Conservation (phyloP, 1,140 invertebrate genomes). For the Aphaenogaster floridana region DNA sequence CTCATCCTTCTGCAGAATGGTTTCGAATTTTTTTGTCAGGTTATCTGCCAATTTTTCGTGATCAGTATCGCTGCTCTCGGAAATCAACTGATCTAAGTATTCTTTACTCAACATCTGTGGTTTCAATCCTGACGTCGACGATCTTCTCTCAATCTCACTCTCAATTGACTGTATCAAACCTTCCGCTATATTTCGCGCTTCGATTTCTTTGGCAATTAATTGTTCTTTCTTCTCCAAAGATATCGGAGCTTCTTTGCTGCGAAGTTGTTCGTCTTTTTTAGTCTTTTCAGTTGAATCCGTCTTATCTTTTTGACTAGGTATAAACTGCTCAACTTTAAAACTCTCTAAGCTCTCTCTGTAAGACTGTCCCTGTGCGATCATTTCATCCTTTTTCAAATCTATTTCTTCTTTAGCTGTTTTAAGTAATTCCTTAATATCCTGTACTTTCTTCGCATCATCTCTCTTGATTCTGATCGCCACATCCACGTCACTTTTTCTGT, state of each 20-base stretch:
- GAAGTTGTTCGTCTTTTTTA: neutral
- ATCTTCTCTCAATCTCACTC: slow-evolving; percentile 80
- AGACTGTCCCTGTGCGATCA: slow-evolving; percentile 72
- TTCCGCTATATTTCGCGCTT: slow-evolving; percentile 81
- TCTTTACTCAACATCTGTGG: slow-evolving; percentile 67
- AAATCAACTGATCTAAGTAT: slow-evolving; percentile 71
- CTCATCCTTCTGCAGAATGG: slow-evolving; percentile 75
- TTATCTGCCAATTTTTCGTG: slow-evolving; percentile 82
- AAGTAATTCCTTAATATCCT: slow-evolving; percentile 30
- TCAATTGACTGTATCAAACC: slow-evolving; percentile 83
- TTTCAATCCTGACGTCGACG: slow-evolving; percentile 72
- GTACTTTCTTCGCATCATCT: slow-evolving; percentile 64
- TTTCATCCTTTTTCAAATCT: slow-evolving; percentile 71
- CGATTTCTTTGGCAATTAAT: slow-evolving; percentile 77
- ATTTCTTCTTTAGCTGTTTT: neutral
- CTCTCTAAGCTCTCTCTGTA: slow-evolving; percentile 72
- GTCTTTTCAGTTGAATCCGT: neutral
- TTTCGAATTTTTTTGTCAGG: slow-evolving; percentile 82
- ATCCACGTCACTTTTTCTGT: slow-evolving; percentile 78
- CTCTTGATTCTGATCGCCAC: slow-evolving; percentile 79
- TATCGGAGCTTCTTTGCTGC: slow-evolving; percentile 2
- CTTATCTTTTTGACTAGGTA: slow-evolving; percentile 45
- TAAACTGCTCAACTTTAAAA: slow-evolving; percentile 47
- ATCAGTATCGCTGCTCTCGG: slow-evolving; percentile 75
- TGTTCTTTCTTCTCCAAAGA: slow-evolving; percentile 76